These are phyloP conservation scores for Nibea coibor DNA, from an alignment of 2,113 vertebrate genomes.

Conservation along the genomic window DNA sequence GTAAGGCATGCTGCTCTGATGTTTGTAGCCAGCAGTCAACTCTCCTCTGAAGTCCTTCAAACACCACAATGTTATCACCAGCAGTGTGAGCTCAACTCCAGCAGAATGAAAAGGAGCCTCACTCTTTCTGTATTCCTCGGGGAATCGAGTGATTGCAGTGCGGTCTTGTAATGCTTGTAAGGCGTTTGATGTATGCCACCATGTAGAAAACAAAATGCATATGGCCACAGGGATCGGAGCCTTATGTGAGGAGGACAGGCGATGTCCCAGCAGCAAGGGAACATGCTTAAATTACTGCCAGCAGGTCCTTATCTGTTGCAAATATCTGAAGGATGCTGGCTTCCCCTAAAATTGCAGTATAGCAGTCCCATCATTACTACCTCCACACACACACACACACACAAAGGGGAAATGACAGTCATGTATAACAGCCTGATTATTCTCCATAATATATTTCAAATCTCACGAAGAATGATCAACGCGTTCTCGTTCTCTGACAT, in stretches of 20 bases:
- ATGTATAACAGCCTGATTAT: neutral
- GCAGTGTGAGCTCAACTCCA: slow-evolving; percentile 19
- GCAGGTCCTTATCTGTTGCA: neutral
- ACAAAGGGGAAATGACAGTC: neutral
- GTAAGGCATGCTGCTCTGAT: slow-evolving; percentile 18
- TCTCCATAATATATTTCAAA: neutral
- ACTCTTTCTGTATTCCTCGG: slow-evolving; percentile 1
- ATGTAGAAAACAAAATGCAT: neutral
- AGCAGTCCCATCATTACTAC: neutral
- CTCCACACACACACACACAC: neutral
- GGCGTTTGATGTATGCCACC: slow-evolving; percentile 29
- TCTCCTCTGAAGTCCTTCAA: slow-evolving; percentile 52
- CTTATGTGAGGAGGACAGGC: neutral
- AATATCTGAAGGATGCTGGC: slow-evolving; percentile 17
- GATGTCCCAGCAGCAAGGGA: neutral
- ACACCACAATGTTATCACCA: slow-evolving; percentile 14
- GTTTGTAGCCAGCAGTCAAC: slow-evolving; percentile 40
- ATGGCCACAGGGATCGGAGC: slow-evolving; percentile 5
- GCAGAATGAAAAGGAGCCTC: slow-evolving; percentile 16
- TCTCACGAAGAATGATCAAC: neutral
- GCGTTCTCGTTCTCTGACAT: slow-evolving; percentile 5
- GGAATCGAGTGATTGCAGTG: slow-evolving; percentile 31
- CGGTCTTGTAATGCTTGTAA: slow-evolving; percentile 12
- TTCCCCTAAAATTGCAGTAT: slow-evolving; percentile 23
- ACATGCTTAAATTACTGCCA: neutral